Evolutionary conservation across 1,140 invertebrate species (phyloP).

Genomic region (Periplaneta americana): DNA sequence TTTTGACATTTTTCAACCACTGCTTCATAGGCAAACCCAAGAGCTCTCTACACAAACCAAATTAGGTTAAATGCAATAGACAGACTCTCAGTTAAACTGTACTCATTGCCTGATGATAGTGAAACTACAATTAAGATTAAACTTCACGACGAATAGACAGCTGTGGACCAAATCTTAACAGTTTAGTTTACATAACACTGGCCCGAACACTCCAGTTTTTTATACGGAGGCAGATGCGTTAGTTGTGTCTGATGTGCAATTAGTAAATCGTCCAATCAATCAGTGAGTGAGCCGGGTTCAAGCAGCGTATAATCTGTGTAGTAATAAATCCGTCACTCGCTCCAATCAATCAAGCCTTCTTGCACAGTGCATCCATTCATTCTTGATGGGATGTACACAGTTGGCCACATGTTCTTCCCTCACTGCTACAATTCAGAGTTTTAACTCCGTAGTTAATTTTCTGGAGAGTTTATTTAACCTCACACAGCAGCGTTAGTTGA

Average conservation of each 20-base stretch:
- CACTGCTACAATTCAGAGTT: not conserved
- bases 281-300: not conserved
- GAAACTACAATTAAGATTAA: too few species aligned
- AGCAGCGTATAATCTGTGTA: not conserved
- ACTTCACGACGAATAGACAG: too few species aligned
- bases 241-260: not conserved
- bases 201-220: too few species aligned
- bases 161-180: too few species aligned
- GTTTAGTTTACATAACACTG: too few species aligned
- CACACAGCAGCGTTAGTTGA: not conserved
- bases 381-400: too few species aligned
- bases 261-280: not conserved
- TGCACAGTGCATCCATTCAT: not conserved
- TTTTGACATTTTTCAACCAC: too few species aligned
- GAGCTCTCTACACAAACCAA: too few species aligned
- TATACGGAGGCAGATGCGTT: not conserved
- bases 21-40: too few species aligned
- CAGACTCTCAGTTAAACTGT: too few species aligned
- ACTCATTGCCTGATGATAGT: too few species aligned
- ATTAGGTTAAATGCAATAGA: too few species aligned
- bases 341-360: not conserved
- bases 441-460: not conserved
- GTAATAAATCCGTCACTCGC: not conserved
- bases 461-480: not conserved
- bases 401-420: not conserved